Base-by-base conservation (phyloP, 1,140 invertebrate genomes). In the Notospermus geniculatus region DNA sequence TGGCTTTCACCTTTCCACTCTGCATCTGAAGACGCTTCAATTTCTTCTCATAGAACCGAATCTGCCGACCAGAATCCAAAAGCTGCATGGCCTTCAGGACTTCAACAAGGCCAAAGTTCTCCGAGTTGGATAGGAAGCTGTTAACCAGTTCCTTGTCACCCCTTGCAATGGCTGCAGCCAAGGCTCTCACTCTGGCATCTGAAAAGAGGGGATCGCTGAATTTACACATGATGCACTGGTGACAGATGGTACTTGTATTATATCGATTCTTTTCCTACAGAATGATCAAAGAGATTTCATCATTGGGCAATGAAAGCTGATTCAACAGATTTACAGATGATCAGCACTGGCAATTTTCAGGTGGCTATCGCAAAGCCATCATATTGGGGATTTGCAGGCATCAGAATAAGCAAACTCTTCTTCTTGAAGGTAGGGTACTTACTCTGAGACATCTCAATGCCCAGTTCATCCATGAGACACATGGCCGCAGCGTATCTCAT, bases 121-220 rank as follows among this genome's bases (percentile, higher is more conserved):
- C 67, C 15, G 63, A 60, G 27, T 72, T 63, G 17, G 65, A 22
- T 7, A 80, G 62, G 39, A 79, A 70, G 2, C 69, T 67, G 29
- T 72, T 63, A 0, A 72, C 67, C 32, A 80, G 43, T 29, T 74
- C 64, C 54, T 70, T 65, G 56, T 80, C 79, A 54, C 74, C 66
- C 29, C 77, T 68, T 13, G 77, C 74, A 73, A 74, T 76, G 7
- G 79, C 75, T 39, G 75, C 71, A n/a, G 77, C 73, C 22, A 80
- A 55, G 25, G 70, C 69, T 63, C 72, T 57, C 15, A 77, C 68
- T 59, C 69, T 58, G 13, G 77, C 73, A 72, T 79, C 77, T 74
- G 61, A 43, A 63, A 68, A 32, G 63, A 45, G 60, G 30, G n/a
- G 32, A n/a, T n/a, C n/a, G n/a, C n/a, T n/a, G n/a, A n/a, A n/a